Base-by-base conservation (phyloP, 2,113 vertebrate species). In the Progne subis region DNA sequence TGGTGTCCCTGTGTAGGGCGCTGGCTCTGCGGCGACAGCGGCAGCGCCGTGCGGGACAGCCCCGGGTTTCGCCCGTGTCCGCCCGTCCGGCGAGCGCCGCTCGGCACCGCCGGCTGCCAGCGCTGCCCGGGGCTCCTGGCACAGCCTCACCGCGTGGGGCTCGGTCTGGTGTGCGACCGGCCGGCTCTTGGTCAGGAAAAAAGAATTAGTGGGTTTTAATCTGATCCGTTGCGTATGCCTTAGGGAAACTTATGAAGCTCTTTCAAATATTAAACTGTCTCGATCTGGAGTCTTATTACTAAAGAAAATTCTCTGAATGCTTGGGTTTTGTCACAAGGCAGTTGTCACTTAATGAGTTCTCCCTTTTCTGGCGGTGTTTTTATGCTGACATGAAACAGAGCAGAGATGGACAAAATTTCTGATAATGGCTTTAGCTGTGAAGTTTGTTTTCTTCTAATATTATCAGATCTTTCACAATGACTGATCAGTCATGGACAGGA, bases 161-260 rank as follows among this genome's bases (percentile, higher is more conserved):
- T 69, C 8, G 15, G 10, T 7, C 39, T 20, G 61, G 1, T 23
- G 41, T n/a, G 20, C 17, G 8, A 7, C 17, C 11, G 8, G 39
- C 12, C 20, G 31, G 37, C 11, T 64, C 24, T 32, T 5, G 79
- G 80, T 44, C 4, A 26, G 17, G 32, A 52, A 41, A 65, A 41
- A 25, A 32, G 2, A 16, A 46, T 34, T 31, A 26, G 5, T 18
- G 39, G 6, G 2, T 28, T 70, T 41, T 57, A 29, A 34, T 76
- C 69, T 17, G 6, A 6, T 43, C 4, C 12, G 1, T 65, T 25
- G 14, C 6, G 2, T 47, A 2, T 15, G 23, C 29, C 8, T 41
- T 12, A 9, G 34, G 39, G 77, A n/a, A 44, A 4, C 15, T 0
- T 5, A 15, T 9, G 44, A 53, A 46, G 32, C 21, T 49, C 31